Percentiles rank a stretch among this genome's conserved stretches.
Evolutionary conservation across 1,140 invertebrate genomes (phyloP).

Genomic region (Achatina immaculata): DNA sequence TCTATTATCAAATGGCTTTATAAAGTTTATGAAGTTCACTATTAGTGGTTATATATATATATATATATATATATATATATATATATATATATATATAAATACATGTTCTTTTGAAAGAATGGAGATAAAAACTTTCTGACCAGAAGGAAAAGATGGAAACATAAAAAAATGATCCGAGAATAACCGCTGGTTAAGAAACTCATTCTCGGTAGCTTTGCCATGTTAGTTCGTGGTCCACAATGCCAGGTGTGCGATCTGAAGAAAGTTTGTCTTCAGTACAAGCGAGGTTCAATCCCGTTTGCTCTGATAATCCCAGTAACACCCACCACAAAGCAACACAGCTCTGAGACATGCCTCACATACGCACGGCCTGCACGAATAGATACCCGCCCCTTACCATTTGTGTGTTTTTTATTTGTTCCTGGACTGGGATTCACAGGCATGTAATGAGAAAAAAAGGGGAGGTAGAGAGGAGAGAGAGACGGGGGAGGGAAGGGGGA

Average conservation of each 20-base stretch:
- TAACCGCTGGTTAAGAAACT: constrained; percentile 4
- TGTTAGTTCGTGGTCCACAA: not conserved
- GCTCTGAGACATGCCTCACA: constrained; percentile 4
- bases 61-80: no score
- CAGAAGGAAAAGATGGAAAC: not conserved
- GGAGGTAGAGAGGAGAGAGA: no score
- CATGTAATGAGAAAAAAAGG: no score
- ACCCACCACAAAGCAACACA: constrained; percentile 16
- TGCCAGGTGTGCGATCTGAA: not conserved
- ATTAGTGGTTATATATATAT: no score
- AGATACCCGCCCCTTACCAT: not conserved
- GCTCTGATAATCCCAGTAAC: constrained; percentile 2
- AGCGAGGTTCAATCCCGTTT: constrained; percentile 8
- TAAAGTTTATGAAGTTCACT: no score
- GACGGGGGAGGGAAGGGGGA: no score
- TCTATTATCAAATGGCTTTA: no score
- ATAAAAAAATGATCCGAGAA: not conserved
- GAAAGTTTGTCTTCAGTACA: constrained; percentile 5
- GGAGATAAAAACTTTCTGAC: no score
- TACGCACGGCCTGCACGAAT: constrained; percentile 2
- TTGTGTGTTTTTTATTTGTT: constrained; percentile 3
- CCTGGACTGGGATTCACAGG: no score
- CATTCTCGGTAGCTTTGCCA: not conserved
- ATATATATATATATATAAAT: no score
- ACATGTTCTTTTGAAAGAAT: no score